These are phyloP conservation scores for Sarcophaga variegata DNA, from an alignment of 2,888 invertebrate genomes.

Conservation along the genomic window DNA sequence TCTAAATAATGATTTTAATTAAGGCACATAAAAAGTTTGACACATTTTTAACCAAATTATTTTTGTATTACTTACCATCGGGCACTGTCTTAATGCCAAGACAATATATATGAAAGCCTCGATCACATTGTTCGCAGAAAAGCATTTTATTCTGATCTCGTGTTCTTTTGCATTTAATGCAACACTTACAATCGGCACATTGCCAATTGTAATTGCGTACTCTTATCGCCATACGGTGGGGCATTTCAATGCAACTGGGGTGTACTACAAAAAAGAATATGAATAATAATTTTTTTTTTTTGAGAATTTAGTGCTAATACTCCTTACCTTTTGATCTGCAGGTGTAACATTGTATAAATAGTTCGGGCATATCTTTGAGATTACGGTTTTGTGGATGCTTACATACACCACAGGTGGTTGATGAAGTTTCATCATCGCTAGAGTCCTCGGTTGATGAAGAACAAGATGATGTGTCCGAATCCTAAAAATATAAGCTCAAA, in stretches of 20 bases:
- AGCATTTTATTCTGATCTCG: constrained; percentile 95
- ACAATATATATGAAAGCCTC: constrained; percentile 96
- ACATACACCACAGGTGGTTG: constrained; percentile 84
- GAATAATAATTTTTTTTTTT: background rate
- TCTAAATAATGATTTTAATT: too few relatives aligned
- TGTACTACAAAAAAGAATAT: constrained; percentile 84
- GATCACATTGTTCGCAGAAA: constrained; percentile 96
- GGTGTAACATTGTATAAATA: constrained; percentile 84
- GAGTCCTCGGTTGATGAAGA: constrained; percentile 58
- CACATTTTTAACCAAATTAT: too few relatives aligned
- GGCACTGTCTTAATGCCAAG: constrained; percentile 91
- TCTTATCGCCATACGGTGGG: constrained; percentile 90
- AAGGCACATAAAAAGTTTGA: too few relatives aligned
- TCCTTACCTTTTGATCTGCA: constrained; percentile 84
- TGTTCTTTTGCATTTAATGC: constrained; percentile 91
- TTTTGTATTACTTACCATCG: constrained; percentile 83
- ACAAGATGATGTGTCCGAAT: constrained; percentile 60
- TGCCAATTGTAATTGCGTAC: constrained; percentile 95
- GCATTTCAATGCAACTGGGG: constrained; percentile 93
- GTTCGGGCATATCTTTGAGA: constrained; percentile 84
- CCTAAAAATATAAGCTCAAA: constrained; percentile 43
- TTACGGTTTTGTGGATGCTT: constrained; percentile 84
- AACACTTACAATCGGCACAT: constrained; percentile 96
- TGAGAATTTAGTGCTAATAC: background rate
- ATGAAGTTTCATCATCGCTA: constrained; percentile 73